Evolutionary conservation across 2,888 invertebrate genomes (phyloP), one percentile per base, ranked within the genome.

Genomic region (Nezara viridula): DNA sequence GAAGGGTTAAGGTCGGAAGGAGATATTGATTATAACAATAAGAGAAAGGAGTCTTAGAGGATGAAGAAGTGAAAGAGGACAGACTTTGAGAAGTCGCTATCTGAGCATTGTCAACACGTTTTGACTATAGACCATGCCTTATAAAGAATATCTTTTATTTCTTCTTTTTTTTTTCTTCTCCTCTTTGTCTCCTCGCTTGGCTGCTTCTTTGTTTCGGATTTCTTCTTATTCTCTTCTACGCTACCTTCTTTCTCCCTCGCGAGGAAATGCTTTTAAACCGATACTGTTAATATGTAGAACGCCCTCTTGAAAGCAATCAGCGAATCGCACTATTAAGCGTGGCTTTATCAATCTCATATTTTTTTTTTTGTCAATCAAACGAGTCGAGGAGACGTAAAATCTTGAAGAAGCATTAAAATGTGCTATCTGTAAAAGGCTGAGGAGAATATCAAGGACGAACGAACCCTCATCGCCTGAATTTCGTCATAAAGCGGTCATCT

Each of bases 61-160:
- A 60, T 16, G 60, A 27, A 27, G 60, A 60, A 1, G 60, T 16
- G 27, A 55, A 60, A 55, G 60, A 60, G 60, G 60, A 2, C 10
- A 60, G 27, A 60, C 66, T 73, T 73, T 73, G 66, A 73, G 19
- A 16, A 73, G 66, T 27, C 66, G 37, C 66, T 37, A 73, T 73
- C 66, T 32, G 66, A 73, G 37, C 7, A 73, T 73, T 73, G 66
- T 73, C 66, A 73, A 73, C 66, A 73, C 66, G 66, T 73, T 37
- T 37, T 73, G 66, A 73, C 66, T 73, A 32, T 6, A 32, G 66
- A 0, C 66, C 21, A 19, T 21, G 6, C 21, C 37, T 73, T 73
- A 73, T 73, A 73, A 73, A 73, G 66, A 73, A 73, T 73, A 73
- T 73, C 66, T 73, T 73, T 73, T 73, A 32, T 73, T 73, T 73